A percentile compares a stretch with the other conserved stretches of the same genome.
Evolutionary conservation across 2,113 vertebrate species (phyloP).

Genomic region (Oreochromis niloticus): DNA sequence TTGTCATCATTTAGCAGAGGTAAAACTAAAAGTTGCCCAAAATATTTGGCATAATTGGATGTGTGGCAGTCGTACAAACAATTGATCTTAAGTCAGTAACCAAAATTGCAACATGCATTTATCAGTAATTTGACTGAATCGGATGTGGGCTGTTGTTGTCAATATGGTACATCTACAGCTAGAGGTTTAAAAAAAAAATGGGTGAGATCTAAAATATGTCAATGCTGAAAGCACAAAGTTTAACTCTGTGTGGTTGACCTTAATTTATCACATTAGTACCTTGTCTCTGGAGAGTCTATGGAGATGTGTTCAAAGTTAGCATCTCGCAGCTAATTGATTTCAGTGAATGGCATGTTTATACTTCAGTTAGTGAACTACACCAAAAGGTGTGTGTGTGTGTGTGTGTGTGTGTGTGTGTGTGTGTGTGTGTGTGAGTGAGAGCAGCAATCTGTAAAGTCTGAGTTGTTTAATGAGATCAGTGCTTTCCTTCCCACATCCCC

Average conservation of each 20-base stretch:
- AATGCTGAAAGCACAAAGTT: background rate
- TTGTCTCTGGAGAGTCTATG: slow-evolving; percentile 24
- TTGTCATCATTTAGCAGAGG: background rate
- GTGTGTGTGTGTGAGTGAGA: background rate
- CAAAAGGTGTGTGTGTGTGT: background rate
- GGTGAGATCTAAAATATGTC: background rate
- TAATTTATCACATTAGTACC: slow-evolving; percentile 43
- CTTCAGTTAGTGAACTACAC: slow-evolving; percentile 47
- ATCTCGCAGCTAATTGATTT: slow-evolving; percentile 53
- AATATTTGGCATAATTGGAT: background rate
- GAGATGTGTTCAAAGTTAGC: slow-evolving; percentile 40
- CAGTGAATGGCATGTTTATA: slow-evolving; percentile 44
- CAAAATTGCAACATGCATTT: background rate
- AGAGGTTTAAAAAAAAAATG: background rate
- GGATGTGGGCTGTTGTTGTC: background rate
- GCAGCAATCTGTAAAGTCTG: slow-evolving; percentile 23
- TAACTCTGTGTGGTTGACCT: slow-evolving; percentile 16
- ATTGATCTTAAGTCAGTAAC: background rate
- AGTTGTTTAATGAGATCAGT: slow-evolving; percentile 59
- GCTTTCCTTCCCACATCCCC: slow-evolving; percentile 26
- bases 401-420: background rate
- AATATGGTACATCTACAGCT: background rate
- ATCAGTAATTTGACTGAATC: background rate
- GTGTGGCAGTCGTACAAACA: background rate
- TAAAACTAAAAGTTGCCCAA: background rate